A percentile compares a stretch with the other conserved stretches of the same genome.
phyloP scores from a whole-genome alignment of 2,113 vertebrate species.

The Murina feae region DNA sequence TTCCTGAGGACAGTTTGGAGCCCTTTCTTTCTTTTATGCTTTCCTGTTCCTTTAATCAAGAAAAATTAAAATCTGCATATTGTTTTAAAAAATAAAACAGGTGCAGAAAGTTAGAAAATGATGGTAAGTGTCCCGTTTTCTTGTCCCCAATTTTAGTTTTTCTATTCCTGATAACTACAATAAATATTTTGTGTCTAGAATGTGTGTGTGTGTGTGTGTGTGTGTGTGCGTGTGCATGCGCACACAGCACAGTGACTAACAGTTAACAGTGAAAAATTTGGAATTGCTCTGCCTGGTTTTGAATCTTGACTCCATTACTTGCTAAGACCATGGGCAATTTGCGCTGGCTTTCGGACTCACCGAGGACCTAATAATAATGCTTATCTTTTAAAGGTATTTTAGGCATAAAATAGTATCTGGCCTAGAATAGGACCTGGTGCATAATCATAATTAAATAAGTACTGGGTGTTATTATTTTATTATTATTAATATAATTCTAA shows the following conservation, averaged over 20 bases:
- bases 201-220: background rate
- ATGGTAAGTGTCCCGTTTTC: background rate
- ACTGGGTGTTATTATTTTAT: background rate
- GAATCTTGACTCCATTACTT: background rate
- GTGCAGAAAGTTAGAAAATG: background rate
- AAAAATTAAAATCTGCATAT: background rate
- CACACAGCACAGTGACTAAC: background rate
- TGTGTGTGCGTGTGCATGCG: background rate
- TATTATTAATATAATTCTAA: background rate
- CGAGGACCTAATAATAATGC: background rate
- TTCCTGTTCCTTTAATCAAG: background rate
- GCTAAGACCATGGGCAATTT: background rate
- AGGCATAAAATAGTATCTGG: background rate
- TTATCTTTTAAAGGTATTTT: background rate
- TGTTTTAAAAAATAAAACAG: background rate
- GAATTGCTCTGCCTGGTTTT: background rate
- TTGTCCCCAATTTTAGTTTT: background rate
- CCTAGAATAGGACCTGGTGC: background rate
- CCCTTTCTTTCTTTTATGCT: background rate
- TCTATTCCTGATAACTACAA: background rate
- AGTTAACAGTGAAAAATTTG: background rate
- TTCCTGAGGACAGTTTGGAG: background rate
- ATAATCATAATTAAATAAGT: constrained; percentile 12
- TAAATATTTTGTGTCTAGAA: background rate
- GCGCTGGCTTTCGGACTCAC: background rate